These are phyloP conservation scores for Brassicogethes aeneus DNA, from an alignment of 2,888 invertebrate genomes.

Conservation along the genomic window DNA sequence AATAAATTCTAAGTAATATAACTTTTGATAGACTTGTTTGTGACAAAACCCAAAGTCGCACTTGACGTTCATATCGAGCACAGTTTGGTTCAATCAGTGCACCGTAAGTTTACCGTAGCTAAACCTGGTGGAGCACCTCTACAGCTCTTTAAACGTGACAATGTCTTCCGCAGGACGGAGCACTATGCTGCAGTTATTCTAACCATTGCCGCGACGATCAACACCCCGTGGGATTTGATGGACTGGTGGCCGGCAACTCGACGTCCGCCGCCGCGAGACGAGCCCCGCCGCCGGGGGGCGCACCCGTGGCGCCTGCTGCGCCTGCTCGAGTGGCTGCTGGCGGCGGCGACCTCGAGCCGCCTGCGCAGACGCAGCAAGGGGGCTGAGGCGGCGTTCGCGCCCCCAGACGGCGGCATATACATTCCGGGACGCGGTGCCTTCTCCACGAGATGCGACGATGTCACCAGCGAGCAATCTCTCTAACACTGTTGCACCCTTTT, in stretches of 20 bases:
- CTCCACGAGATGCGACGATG: too few species aligned
- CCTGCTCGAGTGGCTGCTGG: slow-evolving; percentile 31
- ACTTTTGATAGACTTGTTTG: too few species aligned
- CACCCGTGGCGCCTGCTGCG: slow-evolving; percentile 12
- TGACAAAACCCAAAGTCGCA: too few species aligned
- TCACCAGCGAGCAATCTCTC: too few species aligned
- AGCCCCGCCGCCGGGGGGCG: neutral
- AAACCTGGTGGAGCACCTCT: neutral
- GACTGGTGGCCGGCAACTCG: slow-evolving; percentile 32
- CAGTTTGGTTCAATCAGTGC: too few species aligned
- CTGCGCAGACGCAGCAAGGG: slow-evolving; percentile 25
- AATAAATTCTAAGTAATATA: too few species aligned
- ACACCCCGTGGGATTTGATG: slow-evolving; percentile 38
- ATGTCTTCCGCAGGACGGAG: slow-evolving; percentile 41
- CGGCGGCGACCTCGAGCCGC: slow-evolving; percentile 30
- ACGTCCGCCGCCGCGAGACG: slow-evolving; percentile 16
- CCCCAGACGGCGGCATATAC: neutral
- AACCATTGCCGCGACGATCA: slow-evolving; percentile 39
- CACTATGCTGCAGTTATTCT: slow-evolving; percentile 43
- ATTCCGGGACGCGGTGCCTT: neutral
- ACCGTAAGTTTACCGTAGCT: neutral
- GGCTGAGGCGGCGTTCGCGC: slow-evolving; percentile 28
- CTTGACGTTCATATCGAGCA: neutral
- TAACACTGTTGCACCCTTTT: too few species aligned
- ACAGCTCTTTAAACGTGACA: too few species aligned